Base-by-base conservation (phyloP, 2,113 vertebrate genomes). In the Oreochromis spilurus region DNA sequence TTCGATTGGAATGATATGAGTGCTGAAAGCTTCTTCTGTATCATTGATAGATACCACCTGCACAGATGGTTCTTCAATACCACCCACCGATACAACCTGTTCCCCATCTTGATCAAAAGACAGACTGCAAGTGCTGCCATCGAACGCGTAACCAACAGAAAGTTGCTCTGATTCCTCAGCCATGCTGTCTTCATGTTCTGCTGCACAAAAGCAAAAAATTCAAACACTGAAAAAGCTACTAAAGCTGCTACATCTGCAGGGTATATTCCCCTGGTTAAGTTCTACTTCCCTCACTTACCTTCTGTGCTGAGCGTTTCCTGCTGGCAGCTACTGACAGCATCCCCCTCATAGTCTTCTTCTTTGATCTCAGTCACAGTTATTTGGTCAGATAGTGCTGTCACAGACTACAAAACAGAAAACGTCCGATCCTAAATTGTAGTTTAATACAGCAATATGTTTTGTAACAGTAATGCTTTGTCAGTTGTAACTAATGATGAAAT, bases 1-100 rank as follows among this genome's bases (percentile, higher is more conserved):
- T 14, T 95, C 93, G 4, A 95, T 93, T 45, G 95, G 94, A 87
- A 95, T 84, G 40, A 93, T 91, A 31, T 92, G 88, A 78, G 83
- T 50, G 67, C 90, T 94, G 82, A 94, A 91, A 62, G 60, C 82
- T 48, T 91, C 88, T 14, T 87, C 90, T 50, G 90, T 78, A 45
- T 88, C 85, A 24, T 40, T 86, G 17, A 88, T 54, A n/a, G 80
- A 67, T 54, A 93, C 87, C 7, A 93, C 13, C 50, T 88, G 85
- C 3, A 87, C n/a, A 13, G 88, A 11, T 1, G 81, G 36, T 62
- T 92, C 82, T 55, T 91, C 80, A 14, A 11, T n/a, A 38, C 31
- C 55, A 60, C 29, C 85, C 6, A 81, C 52, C 7, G 85, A 86
- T 10, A 34, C 54, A 70, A 36, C n/a, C 55, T 62, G 60, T 14